Evolutionary conservation across 2,797 vertebrate genomes (phyloP), one percentile per base, ranked within the genome.

Genomic region (Pelochelys cantorii): DNA sequence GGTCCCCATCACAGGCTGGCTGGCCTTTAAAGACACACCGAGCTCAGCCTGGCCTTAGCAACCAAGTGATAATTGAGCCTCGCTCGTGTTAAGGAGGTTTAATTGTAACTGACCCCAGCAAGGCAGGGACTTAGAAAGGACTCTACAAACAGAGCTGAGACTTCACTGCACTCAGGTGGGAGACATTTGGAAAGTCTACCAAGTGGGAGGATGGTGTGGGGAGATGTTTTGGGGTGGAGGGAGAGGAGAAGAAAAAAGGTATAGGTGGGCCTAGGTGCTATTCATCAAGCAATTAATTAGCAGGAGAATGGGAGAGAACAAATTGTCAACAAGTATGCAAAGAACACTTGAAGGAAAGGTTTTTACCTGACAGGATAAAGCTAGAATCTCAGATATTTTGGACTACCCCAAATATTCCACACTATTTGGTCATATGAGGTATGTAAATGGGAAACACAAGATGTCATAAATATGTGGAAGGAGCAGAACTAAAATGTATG

Each of bases 1-100:
- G 52, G 42, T n/a, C 29, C 1, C 54, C 11, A 0, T 1, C 54
- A 0, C 42, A 88, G 56, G 65, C 56, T 22, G 48, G 54, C 3
- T 27, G 68, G n/a, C 20, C 68, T n/a, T 71, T 71, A 34, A 68
- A 68, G 31, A 17, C n/a, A 68, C 34, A 34, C n/a, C 22, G 34
- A 20, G 13, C 29, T 62, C 60, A 62, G 29, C 60, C 60, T 62
- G 29, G 68, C 34, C 68, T 71, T 71, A 71, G 68, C 68, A 71
- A 37, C 34, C 68, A 22, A 37, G n/a, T 37, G n/a, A 71, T 71
- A 71, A 71, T 37, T 71, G 10, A 37, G 18, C 34, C 18, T 71
- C 22, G 34, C 68, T 71, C n/a, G 68, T 71, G 34, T 71, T 68
- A 37, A 8, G 65, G 65, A 37, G 18, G 4, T 34, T 37, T 34